A percentile compares a stretch with the other conserved stretches of the same genome.
Evolutionary conservation across 2,113 vertebrate species (phyloP).

Genomic region (Eupsittula cactorum): DNA sequence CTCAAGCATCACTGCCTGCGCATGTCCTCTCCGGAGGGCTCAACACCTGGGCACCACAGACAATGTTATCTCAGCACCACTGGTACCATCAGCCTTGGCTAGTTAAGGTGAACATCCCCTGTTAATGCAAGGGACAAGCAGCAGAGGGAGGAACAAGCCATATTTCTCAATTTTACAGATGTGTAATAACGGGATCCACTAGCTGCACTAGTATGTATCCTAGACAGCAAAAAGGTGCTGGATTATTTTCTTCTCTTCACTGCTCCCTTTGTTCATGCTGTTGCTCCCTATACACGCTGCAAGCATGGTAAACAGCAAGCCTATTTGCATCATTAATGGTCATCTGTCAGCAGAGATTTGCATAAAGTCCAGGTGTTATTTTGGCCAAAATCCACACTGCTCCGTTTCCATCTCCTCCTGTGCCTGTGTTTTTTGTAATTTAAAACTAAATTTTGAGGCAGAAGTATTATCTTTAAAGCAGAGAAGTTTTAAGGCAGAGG

Average conservation of each 20-base stretch:
- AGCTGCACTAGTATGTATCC: not conserved
- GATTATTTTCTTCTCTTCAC: not conserved
- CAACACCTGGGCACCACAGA: accelerated
- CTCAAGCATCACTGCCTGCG: not conserved
- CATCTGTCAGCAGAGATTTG: not conserved
- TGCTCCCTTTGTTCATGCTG: accelerated
- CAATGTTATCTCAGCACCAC: not conserved
- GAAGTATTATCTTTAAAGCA: not conserved
- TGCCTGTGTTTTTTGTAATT: accelerated
- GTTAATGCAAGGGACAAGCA: not conserved
- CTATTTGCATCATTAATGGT: accelerated
- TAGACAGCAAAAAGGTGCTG: not conserved
- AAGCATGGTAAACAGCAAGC: not conserved
- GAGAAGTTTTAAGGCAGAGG: not conserved
- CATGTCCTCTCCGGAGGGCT: not conserved
- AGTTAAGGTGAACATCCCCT: not conserved
- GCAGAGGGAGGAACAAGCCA: accelerated
- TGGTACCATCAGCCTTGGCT: not conserved
- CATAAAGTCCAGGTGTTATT: not conserved
- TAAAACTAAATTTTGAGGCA: not conserved
- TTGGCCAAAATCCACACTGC: not conserved
- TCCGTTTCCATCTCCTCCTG: not conserved
- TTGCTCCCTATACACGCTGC: accelerated
- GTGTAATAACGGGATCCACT: not conserved
- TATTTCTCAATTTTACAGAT: not conserved